Evolutionary conservation across 2,888 invertebrate genomes (phyloP), one percentile per base, ranked within the genome.

Genomic region (Heliconius charithonia): DNA sequence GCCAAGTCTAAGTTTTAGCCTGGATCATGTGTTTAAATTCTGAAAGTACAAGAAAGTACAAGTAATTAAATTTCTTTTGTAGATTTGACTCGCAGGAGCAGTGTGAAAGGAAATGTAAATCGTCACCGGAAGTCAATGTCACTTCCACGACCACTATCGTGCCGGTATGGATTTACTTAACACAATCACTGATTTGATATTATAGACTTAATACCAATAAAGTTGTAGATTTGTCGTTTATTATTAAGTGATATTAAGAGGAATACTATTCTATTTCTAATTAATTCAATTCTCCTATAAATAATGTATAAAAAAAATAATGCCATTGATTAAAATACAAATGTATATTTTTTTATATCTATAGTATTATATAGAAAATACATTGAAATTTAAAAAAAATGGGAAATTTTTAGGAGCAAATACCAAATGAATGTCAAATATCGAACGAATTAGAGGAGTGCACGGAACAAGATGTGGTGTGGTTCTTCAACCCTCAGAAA

Each of bases 21-120:
- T 45, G 16, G 16, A 16, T 45, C 19, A 19, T 7, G 6, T 22
- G 51, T 51, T 6, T 19, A 51, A 22, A 51, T 51, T 51, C 19
- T 51, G 29, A n/a, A n/a, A n/a, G n/a, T n/a, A n/a, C n/a, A n/a
- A n/a, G n/a, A n/a, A n/a, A n/a, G n/a, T n/a, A n/a, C n/a, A n/a
- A n/a, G n/a, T n/a, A n/a, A n/a, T n/a, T n/a, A n/a, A n/a, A n/a
- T n/a, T n/a, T n/a, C n/a, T n/a, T n/a, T n/a, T 63, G 76, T 69
- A 96, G 97, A 80, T 98, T 98, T 90, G 95, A 96, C 74, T 96
- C 96, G 75, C 90, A 93, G 81, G 93, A 92, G 25, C 95, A 95
- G 6, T 97, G 97, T 85, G 96, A 97, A 85, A 89, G 88, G n/a
- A 93, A 95, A 78, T 97, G 97, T 87, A 94, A 91, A 83, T 83